These are phyloP conservation scores for Drosophila rufa DNA, from an alignment of 1,140 invertebrate genomes.

Conservation along the genomic window DNA sequence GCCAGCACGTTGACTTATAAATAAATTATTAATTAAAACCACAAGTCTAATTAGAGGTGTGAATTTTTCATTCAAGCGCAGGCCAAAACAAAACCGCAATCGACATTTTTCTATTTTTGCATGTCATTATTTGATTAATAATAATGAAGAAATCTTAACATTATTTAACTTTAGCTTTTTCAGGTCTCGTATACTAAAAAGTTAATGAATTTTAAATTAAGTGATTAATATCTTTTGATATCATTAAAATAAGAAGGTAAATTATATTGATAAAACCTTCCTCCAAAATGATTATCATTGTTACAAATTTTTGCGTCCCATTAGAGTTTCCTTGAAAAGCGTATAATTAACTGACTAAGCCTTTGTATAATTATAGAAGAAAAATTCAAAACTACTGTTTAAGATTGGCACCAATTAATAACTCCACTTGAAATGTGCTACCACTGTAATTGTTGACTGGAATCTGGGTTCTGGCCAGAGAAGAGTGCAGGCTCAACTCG, in stretches of 20 bases:
- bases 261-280: neutral
- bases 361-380: neutral
- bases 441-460: neutral
- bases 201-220: neutral
- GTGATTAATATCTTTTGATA: neutral
- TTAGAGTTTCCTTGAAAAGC: too few relatives aligned
- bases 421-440: neutral
- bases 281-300: too few relatives aligned
- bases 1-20: neutral
- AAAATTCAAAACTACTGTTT: neutral
- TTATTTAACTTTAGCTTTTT: too few relatives aligned
- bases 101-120: neutral
- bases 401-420: neutral
- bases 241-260: neutral
- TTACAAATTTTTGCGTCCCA: neutral
- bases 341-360: too few relatives aligned
- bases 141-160: neutral
- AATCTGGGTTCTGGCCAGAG: neutral
- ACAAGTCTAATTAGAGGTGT: conserved; percentile 24
- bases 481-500: conserved; percentile 11
- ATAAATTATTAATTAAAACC: conserved; percentile 7
- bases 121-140: neutral
- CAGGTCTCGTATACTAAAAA: neutral
- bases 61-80: conserved; percentile 2
- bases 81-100: neutral